These are phyloP conservation scores for Scolanthus callimorphus DNA, from an alignment of 92 coral and sea anemone genomes.

Conservation along the genomic window DNA sequence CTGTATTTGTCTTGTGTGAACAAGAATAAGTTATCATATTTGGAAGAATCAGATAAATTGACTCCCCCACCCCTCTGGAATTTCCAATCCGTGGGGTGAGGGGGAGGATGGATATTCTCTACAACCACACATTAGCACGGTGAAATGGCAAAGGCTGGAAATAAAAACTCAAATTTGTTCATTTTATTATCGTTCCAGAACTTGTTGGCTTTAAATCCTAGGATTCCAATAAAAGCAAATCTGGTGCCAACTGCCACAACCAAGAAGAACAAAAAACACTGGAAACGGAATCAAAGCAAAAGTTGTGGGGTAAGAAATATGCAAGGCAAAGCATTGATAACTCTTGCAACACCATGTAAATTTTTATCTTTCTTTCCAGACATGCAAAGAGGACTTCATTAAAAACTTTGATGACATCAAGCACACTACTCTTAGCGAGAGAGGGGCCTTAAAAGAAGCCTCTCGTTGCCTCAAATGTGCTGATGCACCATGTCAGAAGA, in stretches of 20 bases:
- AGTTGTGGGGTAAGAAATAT: slow-evolving; percentile 92
- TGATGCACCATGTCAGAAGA: slow-evolving; percentile 99
- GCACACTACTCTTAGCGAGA: slow-evolving; percentile 95
- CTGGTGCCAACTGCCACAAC: slow-evolving; percentile 80
- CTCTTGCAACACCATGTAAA: too few relatives aligned
- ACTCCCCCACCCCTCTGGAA: too few relatives aligned
- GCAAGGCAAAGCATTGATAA: too few relatives aligned
- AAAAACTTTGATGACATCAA: slow-evolving; percentile 98
- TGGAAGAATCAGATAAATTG: too few relatives aligned
- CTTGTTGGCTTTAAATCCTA: slow-evolving; percentile 84
- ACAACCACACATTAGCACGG: too few relatives aligned
- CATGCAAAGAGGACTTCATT: slow-evolving; percentile 3
- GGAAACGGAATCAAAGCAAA: slow-evolving; percentile 84
- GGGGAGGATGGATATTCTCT: too few relatives aligned
- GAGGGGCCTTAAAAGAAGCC: slow-evolving; percentile 93
- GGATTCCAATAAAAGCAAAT: slow-evolving; percentile 77
- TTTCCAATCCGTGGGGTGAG: too few relatives aligned
- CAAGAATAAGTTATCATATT: too few relatives aligned
- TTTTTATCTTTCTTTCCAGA: background rate
- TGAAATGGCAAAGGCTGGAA: background rate
- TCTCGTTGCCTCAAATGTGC: slow-evolving; percentile 94
- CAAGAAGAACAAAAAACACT: slow-evolving; percentile 80
- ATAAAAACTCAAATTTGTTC: background rate
- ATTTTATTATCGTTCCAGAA: slow-evolving; percentile 71
- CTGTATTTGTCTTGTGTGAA: too few relatives aligned